Base-by-base conservation (phyloP, 2,888 invertebrate genomes). In the Drosophila cracens region DNA sequence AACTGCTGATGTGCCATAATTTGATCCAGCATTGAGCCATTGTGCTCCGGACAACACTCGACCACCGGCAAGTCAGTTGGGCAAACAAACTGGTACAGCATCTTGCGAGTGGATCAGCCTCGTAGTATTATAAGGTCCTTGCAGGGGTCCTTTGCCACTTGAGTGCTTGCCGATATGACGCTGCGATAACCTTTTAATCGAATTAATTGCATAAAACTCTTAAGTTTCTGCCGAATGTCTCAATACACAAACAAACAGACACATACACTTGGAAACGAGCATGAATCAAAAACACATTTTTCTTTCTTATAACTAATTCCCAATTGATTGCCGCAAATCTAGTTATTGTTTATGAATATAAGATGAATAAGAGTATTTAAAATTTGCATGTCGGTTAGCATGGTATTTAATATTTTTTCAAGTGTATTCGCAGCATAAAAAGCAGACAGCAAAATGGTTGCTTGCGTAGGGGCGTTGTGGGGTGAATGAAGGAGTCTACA, bases 131-230 rank as follows among this genome's bases (percentile, higher is more conserved):
- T 10, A 1, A 10, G 25, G 31, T 46, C 43, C 27, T 56, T 38
- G 36, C 56, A n/a, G 18, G 21, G 18, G 16, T 27, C 7, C 54
- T 51, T 48, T 36, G 6, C 52, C 62, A 34, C 38, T 71, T 46
- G 51, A 36, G 16, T 46, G 53, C 34, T 21, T 40, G 57, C 53
- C 38, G 43, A 36, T 54, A 29, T 10, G 64, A 38, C 33, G 73
- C 57, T 60, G 63, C 70, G 67, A 70, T 70, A 69, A 65, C 74
- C 75, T 64, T 81, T 84, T 87, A 84, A 87, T 84, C 87, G 77
- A 87, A 78, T 84, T 84, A 84, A 87, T 87, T 87, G 82, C 77
- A 77, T 66, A 79, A 70, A 75, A 77, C 76, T 77, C 68, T 63
- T 34, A 65, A 70, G 56, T 68, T 61, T 64, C 33, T 46, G 64